Evolutionary conservation across 2,888 invertebrate genomes (phyloP).

Genomic region (Cantharis rustica): DNA sequence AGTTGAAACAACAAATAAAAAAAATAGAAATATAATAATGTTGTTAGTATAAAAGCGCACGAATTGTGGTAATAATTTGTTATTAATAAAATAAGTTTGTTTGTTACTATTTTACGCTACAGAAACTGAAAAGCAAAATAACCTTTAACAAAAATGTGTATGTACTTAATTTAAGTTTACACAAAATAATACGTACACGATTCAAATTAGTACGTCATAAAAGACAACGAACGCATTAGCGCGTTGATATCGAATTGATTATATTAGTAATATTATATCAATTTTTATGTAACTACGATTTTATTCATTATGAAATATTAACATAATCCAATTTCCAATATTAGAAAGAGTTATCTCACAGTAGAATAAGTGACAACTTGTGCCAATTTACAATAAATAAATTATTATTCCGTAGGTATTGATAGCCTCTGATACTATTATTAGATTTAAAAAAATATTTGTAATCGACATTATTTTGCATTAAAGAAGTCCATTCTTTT

Average conservation of each 20-base stretch:
- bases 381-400: background rate
- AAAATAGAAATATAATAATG: background rate
- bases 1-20: background rate
- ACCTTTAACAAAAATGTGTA: background rate
- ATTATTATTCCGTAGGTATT: background rate
- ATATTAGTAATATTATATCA: background rate
- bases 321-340: background rate
- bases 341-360: background rate
- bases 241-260: background rate
- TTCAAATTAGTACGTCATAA: background rate
- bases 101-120: background rate
- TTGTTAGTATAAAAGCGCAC: background rate
- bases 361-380: background rate
- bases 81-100: background rate
- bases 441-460: background rate
- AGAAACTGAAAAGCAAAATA: background rate
- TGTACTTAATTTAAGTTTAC: background rate
- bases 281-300: background rate
- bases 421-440: background rate
- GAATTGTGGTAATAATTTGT: background rate
- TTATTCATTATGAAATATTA: background rate
- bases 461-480: background rate
- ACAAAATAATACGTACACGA: background rate
- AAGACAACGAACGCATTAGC: background rate
- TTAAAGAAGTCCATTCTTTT: background rate